Evolutionary conservation across 2,888 invertebrate species (phyloP).

Genomic region (Eremobia ochroleuca): DNA sequence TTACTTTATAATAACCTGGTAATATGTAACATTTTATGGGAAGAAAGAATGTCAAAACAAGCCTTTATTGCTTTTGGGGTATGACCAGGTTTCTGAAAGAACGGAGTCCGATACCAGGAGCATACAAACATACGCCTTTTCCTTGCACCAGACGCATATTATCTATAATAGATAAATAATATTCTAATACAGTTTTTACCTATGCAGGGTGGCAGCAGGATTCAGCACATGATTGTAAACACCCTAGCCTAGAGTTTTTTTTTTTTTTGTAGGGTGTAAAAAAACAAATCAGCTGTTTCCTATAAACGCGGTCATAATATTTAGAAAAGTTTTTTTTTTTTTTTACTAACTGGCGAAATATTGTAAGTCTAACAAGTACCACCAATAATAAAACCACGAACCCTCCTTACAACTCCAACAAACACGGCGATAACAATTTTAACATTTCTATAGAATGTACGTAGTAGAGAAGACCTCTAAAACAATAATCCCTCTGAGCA

Average conservation of each 20-base stretch:
- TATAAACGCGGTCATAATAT: too few species aligned
- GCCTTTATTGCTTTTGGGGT: neutral
- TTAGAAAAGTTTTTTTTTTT: too few species aligned
- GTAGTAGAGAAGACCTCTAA: constrained; percentile 25
- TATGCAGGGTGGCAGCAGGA: neutral
- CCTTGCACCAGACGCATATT: too few species aligned
- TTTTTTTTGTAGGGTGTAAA: too few species aligned
- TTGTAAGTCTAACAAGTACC: neutral
- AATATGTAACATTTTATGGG: neutral
- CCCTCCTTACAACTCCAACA: neutral
- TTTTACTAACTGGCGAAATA: too few species aligned
- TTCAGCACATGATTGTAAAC: neutral
- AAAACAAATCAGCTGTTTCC: too few species aligned
- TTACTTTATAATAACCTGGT: neutral
- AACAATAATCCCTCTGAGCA: constrained; percentile 9
- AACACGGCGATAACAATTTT: constrained; percentile 5
- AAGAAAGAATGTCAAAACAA: neutral
- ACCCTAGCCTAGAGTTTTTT: too few species aligned
- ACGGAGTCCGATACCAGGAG: too few species aligned
- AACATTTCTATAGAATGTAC: constrained; percentile 13
- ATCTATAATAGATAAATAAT: neutral
- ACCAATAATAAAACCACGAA: neutral
- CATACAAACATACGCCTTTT: neutral
- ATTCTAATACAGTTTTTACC: neutral
- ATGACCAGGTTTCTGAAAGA: neutral